Percentiles rank a stretch among this genome's conserved stretches.
phyloP scores from a whole-genome alignment of 2,888 invertebrate species.

The Fragum sueziense region DNA sequence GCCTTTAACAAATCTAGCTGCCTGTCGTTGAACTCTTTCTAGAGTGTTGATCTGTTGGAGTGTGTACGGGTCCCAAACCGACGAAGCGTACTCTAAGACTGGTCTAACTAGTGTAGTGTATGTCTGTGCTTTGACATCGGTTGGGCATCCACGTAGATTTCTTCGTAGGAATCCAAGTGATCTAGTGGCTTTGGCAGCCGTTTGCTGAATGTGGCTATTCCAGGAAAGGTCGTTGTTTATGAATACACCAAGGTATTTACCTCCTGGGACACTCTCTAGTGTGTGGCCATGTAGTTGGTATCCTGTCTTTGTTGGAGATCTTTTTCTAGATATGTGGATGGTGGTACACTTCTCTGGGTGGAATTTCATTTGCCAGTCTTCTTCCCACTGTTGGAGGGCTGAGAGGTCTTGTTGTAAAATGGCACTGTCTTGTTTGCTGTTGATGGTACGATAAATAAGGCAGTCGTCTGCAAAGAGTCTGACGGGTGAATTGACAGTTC shows the following conservation, averaged over 20 bases:
- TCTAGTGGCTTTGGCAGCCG: conserved; percentile 32
- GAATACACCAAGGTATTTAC: not conserved
- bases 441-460: conserved; percentile 49
- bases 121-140: conserved; percentile 28
- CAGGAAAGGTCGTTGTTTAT: conserved; percentile 5
- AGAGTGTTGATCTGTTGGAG: conserved; percentile 17
- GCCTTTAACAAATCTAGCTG: conserved; percentile 20
- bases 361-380: conserved; percentile 53
- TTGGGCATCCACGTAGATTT: conserved; percentile 32
- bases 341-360: conserved; percentile 52
- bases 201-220: conserved; percentile 11
- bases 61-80: conserved; percentile 32
- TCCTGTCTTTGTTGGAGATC: not conserved
- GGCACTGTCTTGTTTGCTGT: conserved; percentile 7
- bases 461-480: conserved; percentile 60
- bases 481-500: conserved; percentile 18
- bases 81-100: conserved; percentile 39
- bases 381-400: conserved; percentile 37
- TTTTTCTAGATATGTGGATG: conserved; percentile 36
- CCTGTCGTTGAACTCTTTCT: conserved; percentile 24
- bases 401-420: conserved; percentile 50
- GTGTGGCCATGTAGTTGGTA: conserved; percentile 28
- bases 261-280: not conserved
- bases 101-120: conserved; percentile 37
- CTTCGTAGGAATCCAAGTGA: conserved; percentile 34